Evolutionary conservation across 2,113 vertebrate species (phyloP), one percentile per base, ranked within the genome.

Genomic region (Tragelaphus scriptus): DNA sequence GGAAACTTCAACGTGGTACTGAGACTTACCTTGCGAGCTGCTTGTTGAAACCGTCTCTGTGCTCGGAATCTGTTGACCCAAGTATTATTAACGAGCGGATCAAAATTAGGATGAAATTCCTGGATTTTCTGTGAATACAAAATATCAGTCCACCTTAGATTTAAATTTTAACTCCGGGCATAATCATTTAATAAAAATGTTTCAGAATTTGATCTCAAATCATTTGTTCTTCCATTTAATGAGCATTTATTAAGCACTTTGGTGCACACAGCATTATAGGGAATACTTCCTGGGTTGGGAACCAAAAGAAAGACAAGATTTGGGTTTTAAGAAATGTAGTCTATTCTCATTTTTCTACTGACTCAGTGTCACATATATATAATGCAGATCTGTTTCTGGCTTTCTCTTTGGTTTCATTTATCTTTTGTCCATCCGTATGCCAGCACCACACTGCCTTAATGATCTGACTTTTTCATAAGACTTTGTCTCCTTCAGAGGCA

Each of bases 11-110:
- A 2, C 88, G 44, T 88, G 63, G 4, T 92, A 47, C 85, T 88
- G 28, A 81, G 63, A 91, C 32, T 96, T 98, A 99, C 99, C 99
- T 99, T 99, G 86, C 99, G 99, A 13, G 98, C 99, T 75, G 98
- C 99, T 98, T 99, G 99, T 90, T 99, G 99, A 96, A 99, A 99
- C 79, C 98, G 98, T 86, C 95, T 98, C 65, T 99, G 97, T 59
- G 98, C 98, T 94, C 99, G 98, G 13, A 96, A 98, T 89, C 98
- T 99, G 75, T 97, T 97, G 84, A 98, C 98, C 99, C 99, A 99
- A 16, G 98, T 98, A 63, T 99, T 98, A 91, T 99, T 99, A 47
- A 15, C 32, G 85, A 99, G 98, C 44, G 98, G 97, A 53, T 99
- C 98, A 75, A 99, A 99, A 49, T 97, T 98, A 5, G 99, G 99